Evolutionary conservation across 2,113 vertebrate genomes (phyloP), one percentile per base, ranked within the genome.

Genomic region (Elephantulus edwardii): DNA sequence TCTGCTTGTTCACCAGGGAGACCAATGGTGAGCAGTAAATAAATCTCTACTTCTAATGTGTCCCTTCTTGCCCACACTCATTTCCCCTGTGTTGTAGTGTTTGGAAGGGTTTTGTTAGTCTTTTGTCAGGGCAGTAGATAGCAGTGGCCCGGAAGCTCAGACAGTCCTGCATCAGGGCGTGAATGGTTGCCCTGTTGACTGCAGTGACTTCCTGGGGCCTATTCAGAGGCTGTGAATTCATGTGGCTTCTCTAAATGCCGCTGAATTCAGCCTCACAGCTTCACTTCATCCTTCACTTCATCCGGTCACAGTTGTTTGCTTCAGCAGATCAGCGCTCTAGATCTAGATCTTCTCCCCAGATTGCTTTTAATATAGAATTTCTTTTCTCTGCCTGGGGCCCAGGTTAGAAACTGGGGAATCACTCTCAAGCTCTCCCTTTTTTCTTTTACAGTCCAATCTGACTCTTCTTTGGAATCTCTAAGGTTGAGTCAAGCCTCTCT

Each of bases 231-330:
- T 30, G 56, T 28, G 35, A 56, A 58, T 42, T 14, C 24, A 26
- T 35, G 38, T 30, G n/a, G 42, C 4, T 40, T 56, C n/a, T 42
- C 17, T 46, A 50, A 46, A 80, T 1, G 8, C 40, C 38, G 19
- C 44, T 40, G 6, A 2, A 5, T 48, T n/a, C 0, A 0, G 74
- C 62, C 56, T 4, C 24, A 54, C 2, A 1, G 4, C 11, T 74
- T 19, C 44, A 8, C 5, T 33, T 54, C 30, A 19, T 56, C 28
- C 11, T 12, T 8, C n/a, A 44, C 46, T 38, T 4, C 2, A 30
- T 4, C 12, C n/a, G n/a, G 1, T 20, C 6, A 4, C 8, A 7
- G 66, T 38, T 68, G 66, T 38, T 68, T 68, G 20, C n/a, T 68
- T 24, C 2, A 38, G 35, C 17, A 68, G 66, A 68, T n/a, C n/a